Percentiles rank a stretch among this genome's conserved stretches.
Conservation (phyloP, 2,888 invertebrate genomes). For the Yponomeuta evonymella region DNA sequence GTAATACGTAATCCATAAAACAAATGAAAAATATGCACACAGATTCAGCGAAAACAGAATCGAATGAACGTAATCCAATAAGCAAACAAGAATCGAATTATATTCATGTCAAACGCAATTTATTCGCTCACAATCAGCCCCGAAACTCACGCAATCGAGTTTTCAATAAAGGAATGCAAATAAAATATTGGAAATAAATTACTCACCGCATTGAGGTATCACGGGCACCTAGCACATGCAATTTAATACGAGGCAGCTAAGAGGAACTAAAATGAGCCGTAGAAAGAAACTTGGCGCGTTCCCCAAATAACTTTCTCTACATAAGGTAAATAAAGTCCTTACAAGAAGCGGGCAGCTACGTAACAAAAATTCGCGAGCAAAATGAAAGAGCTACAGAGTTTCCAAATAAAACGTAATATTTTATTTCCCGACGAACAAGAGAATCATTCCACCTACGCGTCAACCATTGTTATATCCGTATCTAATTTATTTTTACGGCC, state of each 20-base stretch:
- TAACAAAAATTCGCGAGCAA: background rate
- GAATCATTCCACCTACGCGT: slow-evolving; percentile 1
- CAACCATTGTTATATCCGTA: slow-evolving; percentile 2
- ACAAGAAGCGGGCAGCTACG: too few species aligned
- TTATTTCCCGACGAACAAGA: background rate
- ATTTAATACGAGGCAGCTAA: too few species aligned
- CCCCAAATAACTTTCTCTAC: background rate
- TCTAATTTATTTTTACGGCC: slow-evolving; percentile 7
- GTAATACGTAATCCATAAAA: background rate
- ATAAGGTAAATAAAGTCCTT: background rate
- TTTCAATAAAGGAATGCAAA: slow-evolving; percentile 5
- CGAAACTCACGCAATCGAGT: slow-evolving; percentile 25
- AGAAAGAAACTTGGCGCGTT: background rate
- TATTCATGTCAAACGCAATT: slow-evolving; percentile 34
- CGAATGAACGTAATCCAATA: slow-evolving; percentile 27
- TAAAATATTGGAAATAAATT: slow-evolving; percentile 3
- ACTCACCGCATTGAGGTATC: background rate
- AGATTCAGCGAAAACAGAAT: slow-evolving; percentile 10
- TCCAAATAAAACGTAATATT: slow-evolving; percentile 6
- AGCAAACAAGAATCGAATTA: slow-evolving; percentile 33
- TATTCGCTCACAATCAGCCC: slow-evolving; percentile 35
- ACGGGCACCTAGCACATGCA: too few species aligned
- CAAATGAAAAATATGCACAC: background rate
- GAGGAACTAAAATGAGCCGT: too few species aligned
- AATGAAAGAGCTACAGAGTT: background rate